phyloP scores from a whole-genome alignment of 2,797 vertebrate species.

The Pseudomugil tenellus region DNA sequence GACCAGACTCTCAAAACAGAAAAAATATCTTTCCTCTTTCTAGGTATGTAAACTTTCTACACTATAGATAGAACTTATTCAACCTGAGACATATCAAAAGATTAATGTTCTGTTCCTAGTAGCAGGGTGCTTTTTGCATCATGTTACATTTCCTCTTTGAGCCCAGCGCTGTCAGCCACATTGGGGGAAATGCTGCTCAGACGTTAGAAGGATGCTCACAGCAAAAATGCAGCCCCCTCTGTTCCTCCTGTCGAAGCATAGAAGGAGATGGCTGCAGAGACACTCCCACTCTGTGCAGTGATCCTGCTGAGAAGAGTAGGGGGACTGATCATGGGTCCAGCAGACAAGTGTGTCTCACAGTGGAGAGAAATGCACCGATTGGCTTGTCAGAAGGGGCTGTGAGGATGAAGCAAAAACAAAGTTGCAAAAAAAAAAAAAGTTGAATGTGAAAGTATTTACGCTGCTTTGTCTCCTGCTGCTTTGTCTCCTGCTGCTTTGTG shows the following conservation, averaged over 20 bases:
- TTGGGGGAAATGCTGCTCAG: background rate
- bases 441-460: background rate
- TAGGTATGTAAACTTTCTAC: background rate
- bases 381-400: background rate
- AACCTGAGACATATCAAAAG: background rate
- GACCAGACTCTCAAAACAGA: too few relatives aligned
- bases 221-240: background rate
- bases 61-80: background rate
- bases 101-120: background rate
- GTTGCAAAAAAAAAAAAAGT: background rate
- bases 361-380: background rate
- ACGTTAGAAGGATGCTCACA: background rate
- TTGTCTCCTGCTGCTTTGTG: background rate
- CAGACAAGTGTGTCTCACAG: background rate
- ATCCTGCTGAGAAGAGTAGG: background rate
- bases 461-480: background rate
- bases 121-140: background rate
- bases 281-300: background rate
- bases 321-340: background rate
- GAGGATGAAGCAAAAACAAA: background rate
- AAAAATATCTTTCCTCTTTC: too few relatives aligned
- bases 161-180: background rate
- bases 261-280: background rate
- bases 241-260: slow-evolving; percentile 1
- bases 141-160: background rate